Conservation (phyloP, 1,140 invertebrate species). For the Hylaeus anthracinus region DNA sequence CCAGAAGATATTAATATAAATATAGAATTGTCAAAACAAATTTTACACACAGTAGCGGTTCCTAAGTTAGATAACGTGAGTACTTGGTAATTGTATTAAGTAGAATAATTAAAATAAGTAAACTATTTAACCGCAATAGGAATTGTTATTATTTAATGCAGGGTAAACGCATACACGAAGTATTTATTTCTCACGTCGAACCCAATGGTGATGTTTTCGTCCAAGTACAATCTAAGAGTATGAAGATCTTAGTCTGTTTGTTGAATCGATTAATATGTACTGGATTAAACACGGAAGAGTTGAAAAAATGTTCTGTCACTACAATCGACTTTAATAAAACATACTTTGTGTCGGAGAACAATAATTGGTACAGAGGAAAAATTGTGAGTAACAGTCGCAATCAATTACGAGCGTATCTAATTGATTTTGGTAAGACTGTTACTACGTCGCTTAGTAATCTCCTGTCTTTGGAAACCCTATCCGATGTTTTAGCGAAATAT, state of each 20-base stretch:
- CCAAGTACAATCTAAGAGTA: slow-evolving; percentile 75
- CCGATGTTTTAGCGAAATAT: slow-evolving; percentile 71
- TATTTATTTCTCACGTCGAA: slow-evolving; percentile 77
- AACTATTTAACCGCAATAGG: background rate
- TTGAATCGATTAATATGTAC: slow-evolving; percentile 65
- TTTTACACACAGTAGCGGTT: slow-evolving; percentile 53
- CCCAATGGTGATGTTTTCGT: slow-evolving; percentile 78
- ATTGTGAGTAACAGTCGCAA: slow-evolving; percentile 65
- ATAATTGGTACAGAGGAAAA: slow-evolving; percentile 72
- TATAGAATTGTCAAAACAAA: slow-evolving; percentile 61
- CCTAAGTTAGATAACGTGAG: slow-evolving; percentile 31
- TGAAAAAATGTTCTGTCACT: slow-evolving; percentile 52
- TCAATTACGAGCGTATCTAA: slow-evolving; percentile 71
- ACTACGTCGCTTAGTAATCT: slow-evolving; percentile 64
- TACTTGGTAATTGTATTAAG: background rate
- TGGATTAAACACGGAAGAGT: slow-evolving; percentile 54
- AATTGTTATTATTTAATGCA: slow-evolving; percentile 56
- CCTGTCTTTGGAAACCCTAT: slow-evolving; percentile 72
- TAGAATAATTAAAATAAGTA: background rate
- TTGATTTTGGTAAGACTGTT: slow-evolving; percentile 79
- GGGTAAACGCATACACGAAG: slow-evolving; percentile 69
- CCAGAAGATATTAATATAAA: slow-evolving; percentile 71
- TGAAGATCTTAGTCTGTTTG: slow-evolving; percentile 68
- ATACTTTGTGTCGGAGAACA: slow-evolving; percentile 73
- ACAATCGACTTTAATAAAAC: slow-evolving; percentile 60